Percentiles rank a stretch among this genome's conserved stretches.
Conservation (phyloP, 2,888 invertebrate genomes). For the Eupeodes latifasciatus region DNA sequence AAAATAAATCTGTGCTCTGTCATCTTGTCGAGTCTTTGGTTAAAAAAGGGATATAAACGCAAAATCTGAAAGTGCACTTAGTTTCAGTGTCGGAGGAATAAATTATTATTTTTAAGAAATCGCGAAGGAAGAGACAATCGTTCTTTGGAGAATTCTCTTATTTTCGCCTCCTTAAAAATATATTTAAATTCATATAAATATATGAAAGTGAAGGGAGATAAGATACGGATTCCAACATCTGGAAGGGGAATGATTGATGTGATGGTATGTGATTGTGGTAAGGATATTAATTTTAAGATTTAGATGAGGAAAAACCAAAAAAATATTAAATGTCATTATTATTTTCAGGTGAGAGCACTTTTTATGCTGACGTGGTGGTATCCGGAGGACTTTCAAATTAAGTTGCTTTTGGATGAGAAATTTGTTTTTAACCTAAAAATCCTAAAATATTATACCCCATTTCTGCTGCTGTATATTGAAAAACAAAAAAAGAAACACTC, state of each 20-base stretch:
- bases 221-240: conserved; percentile 29
- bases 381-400: not conserved
- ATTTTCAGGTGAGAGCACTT: conserved; percentile 29
- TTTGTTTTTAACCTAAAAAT: not conserved
- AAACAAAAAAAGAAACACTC: not conserved
- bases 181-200: not conserved
- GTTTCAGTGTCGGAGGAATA: conserved; percentile 49
- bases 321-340: conserved; percentile 29
- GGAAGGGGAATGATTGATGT: conserved; percentile 34
- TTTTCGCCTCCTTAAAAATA: not conserved
- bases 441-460: not conserved
- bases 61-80: conserved; percentile 65
- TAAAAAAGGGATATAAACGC: conserved; percentile 38
- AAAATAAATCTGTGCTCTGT: not conserved
- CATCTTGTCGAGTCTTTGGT: not conserved
- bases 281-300: not conserved
- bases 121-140: conserved; percentile 4
- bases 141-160: conserved; percentile 13
- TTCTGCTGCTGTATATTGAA: not conserved
- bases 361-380: not conserved
- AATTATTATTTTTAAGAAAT: conserved; percentile 50
- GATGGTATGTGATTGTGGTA: conserved; percentile 24
- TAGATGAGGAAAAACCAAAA: not conserved
- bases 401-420: not conserved
- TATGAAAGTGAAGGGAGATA: not conserved